These are phyloP conservation scores for Dendrocopos noguchii DNA, from an alignment of 2,113 vertebrate species.

Conservation along the genomic window DNA sequence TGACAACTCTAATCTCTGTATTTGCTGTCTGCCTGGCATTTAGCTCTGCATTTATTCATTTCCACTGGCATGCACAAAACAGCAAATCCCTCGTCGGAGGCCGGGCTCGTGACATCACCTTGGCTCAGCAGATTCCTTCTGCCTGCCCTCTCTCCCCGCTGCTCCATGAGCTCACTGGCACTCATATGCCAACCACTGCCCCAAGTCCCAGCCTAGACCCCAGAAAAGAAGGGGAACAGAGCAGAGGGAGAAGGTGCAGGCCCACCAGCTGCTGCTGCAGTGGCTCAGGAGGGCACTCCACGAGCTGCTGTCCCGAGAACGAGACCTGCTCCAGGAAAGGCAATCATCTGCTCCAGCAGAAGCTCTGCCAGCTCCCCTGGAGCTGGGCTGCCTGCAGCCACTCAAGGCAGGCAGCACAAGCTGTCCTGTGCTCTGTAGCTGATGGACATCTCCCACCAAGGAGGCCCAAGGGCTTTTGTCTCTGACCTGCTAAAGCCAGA, in stretches of 20 bases:
- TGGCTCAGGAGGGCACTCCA: not conserved
- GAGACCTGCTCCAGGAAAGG: not conserved
- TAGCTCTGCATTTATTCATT: not conserved
- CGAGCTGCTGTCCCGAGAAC: not conserved
- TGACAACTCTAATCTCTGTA: slow-evolving; percentile 65
- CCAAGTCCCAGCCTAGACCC: not conserved
- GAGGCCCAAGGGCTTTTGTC: not conserved
- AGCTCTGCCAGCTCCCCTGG: slow-evolving; percentile 7
- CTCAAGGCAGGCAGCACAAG: fast-evolving
- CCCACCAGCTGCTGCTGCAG: not conserved
- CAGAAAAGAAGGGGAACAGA: not conserved
- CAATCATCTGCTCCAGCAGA: not conserved
- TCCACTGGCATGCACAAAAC: slow-evolving; percentile 55
- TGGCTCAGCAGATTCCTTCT: slow-evolving; percentile 51
- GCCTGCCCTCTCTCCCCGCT: not conserved
- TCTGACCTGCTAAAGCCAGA: not conserved
- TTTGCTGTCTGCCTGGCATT: slow-evolving; percentile 57
- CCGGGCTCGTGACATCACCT: slow-evolving; percentile 57
- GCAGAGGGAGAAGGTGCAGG: not conserved
- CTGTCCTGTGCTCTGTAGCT: not conserved
- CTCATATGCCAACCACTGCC: not conserved
- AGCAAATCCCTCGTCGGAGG: slow-evolving; percentile 46
- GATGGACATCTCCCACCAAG: not conserved
- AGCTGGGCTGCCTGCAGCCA: slow-evolving; percentile 23
- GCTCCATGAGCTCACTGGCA: not conserved